Conservation (phyloP, 2,797 vertebrate species). For the Capromys pilorides region DNA sequence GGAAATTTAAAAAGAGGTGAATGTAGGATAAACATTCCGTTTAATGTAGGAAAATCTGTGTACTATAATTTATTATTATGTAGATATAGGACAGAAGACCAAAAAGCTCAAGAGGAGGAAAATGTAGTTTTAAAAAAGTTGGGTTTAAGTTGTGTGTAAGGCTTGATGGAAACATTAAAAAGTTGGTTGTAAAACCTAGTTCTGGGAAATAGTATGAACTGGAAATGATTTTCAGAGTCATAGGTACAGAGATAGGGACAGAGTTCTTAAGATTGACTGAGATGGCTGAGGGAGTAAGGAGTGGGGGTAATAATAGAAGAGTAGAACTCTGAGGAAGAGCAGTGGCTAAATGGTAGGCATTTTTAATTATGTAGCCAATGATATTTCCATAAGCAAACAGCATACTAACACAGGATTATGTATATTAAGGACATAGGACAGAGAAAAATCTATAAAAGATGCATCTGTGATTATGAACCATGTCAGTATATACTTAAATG, state of each 20-base stretch:
- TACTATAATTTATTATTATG: neutral
- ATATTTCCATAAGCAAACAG: neutral
- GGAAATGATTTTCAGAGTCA: neutral
- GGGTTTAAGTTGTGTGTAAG: neutral
- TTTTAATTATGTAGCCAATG: neutral
- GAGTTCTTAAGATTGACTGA: neutral
- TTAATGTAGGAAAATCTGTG: neutral
- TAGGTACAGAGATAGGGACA: neutral
- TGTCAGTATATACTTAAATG: neutral
- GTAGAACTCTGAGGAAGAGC: neutral
- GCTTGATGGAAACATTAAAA: constrained; percentile 1
- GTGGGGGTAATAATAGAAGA: neutral
- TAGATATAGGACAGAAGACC: neutral
- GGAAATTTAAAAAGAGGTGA: neutral
- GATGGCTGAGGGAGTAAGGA: neutral
- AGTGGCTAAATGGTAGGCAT: neutral
- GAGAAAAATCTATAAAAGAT: neutral
- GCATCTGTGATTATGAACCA: neutral
- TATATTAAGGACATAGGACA: neutral
- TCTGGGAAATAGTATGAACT: neutral
- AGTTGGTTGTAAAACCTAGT: neutral
- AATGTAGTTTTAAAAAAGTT: constrained; percentile 4
- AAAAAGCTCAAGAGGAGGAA: neutral
- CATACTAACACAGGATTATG: neutral
- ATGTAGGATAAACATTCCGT: neutral